Evolutionary conservation across 2,113 vertebrate genomes (phyloP).

Genomic region (Monarcha castaneiventris): DNA sequence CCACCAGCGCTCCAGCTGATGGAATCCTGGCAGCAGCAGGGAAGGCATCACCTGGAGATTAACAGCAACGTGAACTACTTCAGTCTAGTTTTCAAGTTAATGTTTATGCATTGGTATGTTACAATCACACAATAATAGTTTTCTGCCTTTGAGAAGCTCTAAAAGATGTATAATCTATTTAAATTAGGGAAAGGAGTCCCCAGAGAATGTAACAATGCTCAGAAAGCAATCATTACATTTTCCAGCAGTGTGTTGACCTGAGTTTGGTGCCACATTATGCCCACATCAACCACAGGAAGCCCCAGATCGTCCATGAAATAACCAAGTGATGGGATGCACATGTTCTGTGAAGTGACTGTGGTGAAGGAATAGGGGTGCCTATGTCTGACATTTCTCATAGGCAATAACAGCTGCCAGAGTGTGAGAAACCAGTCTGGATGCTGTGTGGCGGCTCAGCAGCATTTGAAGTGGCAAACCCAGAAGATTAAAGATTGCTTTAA

Average conservation of each 20-base stretch:
- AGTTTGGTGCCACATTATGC: neutral
- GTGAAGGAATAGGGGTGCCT: neutral
- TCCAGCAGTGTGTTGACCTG: neutral
- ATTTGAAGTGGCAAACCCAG: neutral
- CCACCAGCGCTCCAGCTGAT: slow-evolving; percentile 40
- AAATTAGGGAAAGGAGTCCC: neutral
- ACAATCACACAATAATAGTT: slow-evolving; percentile 22
- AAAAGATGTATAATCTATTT: neutral
- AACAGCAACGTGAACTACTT: neutral
- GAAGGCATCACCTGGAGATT: neutral
- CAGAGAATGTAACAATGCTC: neutral
- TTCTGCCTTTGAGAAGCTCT: neutral
- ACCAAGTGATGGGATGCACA: neutral
- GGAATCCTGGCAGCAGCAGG: neutral
- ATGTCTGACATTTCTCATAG: neutral
- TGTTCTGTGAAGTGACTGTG: neutral
- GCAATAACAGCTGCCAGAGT: neutral
- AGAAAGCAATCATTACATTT: neutral
- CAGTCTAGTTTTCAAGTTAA: neutral
- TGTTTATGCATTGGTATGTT: slow-evolving; percentile 1
- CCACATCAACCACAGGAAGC: neutral
- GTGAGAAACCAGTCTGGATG: neutral
- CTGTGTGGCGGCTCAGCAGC: neutral
- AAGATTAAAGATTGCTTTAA: neutral
- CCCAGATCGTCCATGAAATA: neutral